Base-by-base conservation (phyloP, 2,113 vertebrate species). In the Paradoxurus hermaphroditus region DNA sequence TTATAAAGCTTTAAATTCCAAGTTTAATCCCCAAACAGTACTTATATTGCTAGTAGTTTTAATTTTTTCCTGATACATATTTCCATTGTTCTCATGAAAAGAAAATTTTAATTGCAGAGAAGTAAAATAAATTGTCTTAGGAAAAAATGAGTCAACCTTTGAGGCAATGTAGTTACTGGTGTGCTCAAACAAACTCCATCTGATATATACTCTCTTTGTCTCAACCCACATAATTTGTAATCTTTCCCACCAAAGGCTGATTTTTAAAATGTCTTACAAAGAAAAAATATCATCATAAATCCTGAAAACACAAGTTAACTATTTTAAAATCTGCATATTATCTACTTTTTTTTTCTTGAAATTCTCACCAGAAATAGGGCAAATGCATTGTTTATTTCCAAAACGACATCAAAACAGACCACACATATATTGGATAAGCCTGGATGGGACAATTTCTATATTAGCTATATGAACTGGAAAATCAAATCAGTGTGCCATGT, bases 91-190 rank as follows among this genome's bases (percentile, higher is more conserved):
- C 59, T 96, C 67, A 94, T 67, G 34, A 90, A 73, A 95, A 96
- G 39, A 70, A 96, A 79, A 86, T 51, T 95, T 95, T 96, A 97
- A 94, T 94, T 97, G 21, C 63, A 95, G 91, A 94, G n/a, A 96
- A 94, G 77, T 41, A 77, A 91, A 97, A 94, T 87, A 94, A 86
- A 90, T 85, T 78, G 63, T 7, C 46, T 84, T 94, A 87, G 90
- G 44, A 63, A 87, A 81, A 92, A 90, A 87, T 87, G 62, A 93
- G 81, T 97, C 97, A 90, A n/a, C 6, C 44, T 82, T 94, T 96
- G 39, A 97, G 59, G 72, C 94, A 96, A 95, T 70, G 23, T 11
- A 92, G n/a, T 77, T 91, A 62, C 19, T 90, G 23, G 1, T 83
- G 14, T 85, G 25, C 44, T 96, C 27, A 90, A 59, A 84, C 41